Evolutionary conservation across 1,140 invertebrate species (phyloP), one percentile per base, ranked within the genome.

Genomic region (Ooceraea biroi): DNA sequence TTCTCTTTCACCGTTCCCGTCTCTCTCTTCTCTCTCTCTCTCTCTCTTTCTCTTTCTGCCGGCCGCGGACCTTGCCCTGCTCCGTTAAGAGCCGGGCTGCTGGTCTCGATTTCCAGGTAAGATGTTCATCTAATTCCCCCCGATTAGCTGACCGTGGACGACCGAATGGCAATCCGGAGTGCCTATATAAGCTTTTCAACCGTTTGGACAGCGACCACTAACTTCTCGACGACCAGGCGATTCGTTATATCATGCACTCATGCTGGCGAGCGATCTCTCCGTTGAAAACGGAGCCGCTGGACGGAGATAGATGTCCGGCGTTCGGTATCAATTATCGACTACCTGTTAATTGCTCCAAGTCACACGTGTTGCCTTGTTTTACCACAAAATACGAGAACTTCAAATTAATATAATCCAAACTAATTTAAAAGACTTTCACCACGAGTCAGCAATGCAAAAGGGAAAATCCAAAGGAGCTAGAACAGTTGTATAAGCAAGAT

Each of bases 41-140:
- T 87, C 88, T 72, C 66, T 85, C 83, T 80, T 68, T 14, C 61
- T 84, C 48, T 55, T 36, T 36, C 36, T 36, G 7, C 36, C 50
- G 25, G 57, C 19, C 3, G 27, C 71, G 25, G n/a, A 11, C 57
- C 61, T 52, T 83, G 71, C 19, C 65, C 11, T 50, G 46, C 63
- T 60, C 82, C 30, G 58, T 83, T 63, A 61, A 76, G 48, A 76
- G 60, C 86, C 36, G 27, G 36, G 60, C 78, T 88, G 76, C 52
- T 25, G 76, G 78, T 85, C 87, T 80, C 71, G 89, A 90, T 90
- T 90, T 90, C 89, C 89, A 90, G 84, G 65, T 90, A 90, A 90
- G 89, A 90, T 90, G 90, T 90, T 90, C 89, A 90, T 90, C 86
- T 88, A 88, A 90, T 90, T 88, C 86, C 88, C 58, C 66, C 78